Evolutionary conservation across 1,140 invertebrate genomes (phyloP).

Genomic region (Pseudoatta argentina): DNA sequence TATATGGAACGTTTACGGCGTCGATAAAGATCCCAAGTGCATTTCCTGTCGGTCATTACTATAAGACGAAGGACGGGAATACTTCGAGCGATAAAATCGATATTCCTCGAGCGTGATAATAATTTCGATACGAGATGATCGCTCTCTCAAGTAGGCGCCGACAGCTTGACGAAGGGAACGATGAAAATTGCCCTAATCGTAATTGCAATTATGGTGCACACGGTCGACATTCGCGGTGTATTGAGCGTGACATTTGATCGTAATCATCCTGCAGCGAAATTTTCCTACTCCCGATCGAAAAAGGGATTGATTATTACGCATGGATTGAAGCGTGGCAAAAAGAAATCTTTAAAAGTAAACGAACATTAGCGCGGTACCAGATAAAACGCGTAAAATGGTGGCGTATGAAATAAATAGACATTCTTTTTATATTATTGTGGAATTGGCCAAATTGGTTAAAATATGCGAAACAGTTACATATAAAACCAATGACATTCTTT

Average conservation of each 20-base stretch:
- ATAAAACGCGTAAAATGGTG: neutral
- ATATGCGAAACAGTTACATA: neutral
- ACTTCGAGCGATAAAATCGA: slow-evolving; percentile 11
- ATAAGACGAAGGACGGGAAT: neutral
- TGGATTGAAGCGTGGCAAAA: neutral
- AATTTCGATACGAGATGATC: slow-evolving; percentile 36
- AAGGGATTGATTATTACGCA: slow-evolving; percentile 55
- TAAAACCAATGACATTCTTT: neutral
- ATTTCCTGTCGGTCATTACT: slow-evolving; percentile 35
- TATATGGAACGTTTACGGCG: slow-evolving; percentile 36
- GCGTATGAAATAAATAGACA: neutral
- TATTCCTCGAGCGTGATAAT: slow-evolving; percentile 52
- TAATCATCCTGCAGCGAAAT: slow-evolving; percentile 61
- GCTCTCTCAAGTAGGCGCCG: neutral
- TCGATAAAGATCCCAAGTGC: slow-evolving; percentile 26
- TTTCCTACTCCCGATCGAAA: slow-evolving; percentile 56
- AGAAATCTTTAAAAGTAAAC: neutral
- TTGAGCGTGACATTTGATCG: slow-evolving; percentile 65
- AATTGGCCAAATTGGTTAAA: neutral
- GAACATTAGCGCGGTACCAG: neutral
- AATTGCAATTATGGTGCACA: slow-evolving; percentile 28
- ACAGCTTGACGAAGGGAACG: neutral
- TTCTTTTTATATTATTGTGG: neutral
- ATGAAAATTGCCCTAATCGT: slow-evolving; percentile 65
- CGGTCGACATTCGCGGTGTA: slow-evolving; percentile 62